phyloP scores from a whole-genome alignment of 2,797 vertebrate genomes.

The Capromys pilorides region DNA sequence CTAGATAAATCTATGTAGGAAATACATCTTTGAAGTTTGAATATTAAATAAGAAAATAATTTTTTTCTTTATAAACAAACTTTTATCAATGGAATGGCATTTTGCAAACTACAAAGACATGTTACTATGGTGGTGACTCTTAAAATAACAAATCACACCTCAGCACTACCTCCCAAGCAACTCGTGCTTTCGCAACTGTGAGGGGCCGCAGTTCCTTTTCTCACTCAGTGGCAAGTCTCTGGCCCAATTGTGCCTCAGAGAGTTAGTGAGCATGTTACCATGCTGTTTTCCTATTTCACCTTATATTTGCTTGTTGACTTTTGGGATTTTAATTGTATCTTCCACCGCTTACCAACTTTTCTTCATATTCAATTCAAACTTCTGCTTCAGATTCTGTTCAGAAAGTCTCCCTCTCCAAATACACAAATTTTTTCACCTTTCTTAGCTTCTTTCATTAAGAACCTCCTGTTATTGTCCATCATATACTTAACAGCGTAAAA shows the following conservation, averaged over 20 bases:
- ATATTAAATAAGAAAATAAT: too few species aligned
- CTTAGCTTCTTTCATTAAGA: too few species aligned
- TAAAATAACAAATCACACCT: constrained; percentile 35
- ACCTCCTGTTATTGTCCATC: too few species aligned
- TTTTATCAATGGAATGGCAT: not conserved
- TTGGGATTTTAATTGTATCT: not conserved
- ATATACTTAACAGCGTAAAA: too few species aligned
- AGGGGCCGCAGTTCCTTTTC: constrained; percentile 25
- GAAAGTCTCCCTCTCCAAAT: not conserved
- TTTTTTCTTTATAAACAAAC: constrained; percentile 26
- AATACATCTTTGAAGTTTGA: too few species aligned
- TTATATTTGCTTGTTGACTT: not conserved
- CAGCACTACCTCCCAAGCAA: not conserved
- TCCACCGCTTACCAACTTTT: not conserved
- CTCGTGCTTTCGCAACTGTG: constrained; percentile 3
- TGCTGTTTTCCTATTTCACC: not conserved
- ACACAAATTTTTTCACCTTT: too few species aligned
- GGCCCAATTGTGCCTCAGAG: not conserved
- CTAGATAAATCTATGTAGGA: too few species aligned
- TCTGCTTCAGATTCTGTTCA: constrained; percentile 17
- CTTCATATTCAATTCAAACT: not conserved
- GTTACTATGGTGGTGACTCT: not conserved
- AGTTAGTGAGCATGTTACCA: not conserved
- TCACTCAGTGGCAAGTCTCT: not conserved
- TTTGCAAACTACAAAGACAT: not conserved